A percentile compares a stretch with the other conserved stretches of the same genome.
Evolutionary conservation across 2,113 vertebrate genomes (phyloP).

Genomic region (Urocynchramus pylzowi): DNA sequence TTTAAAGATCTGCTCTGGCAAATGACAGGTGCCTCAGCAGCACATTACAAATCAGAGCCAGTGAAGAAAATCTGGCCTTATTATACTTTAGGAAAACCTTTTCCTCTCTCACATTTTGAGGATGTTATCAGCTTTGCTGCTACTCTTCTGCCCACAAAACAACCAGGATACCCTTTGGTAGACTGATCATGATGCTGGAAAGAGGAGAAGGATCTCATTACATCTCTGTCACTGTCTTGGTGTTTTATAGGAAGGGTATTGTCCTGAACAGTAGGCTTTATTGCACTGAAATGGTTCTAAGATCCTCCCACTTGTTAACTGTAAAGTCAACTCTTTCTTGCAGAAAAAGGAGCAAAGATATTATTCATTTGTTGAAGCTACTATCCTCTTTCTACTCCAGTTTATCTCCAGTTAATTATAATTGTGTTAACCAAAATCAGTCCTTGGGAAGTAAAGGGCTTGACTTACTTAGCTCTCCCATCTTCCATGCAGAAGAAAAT

Average conservation of each 20-base stretch:
- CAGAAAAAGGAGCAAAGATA: not conserved
- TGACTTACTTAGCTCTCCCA: not conserved
- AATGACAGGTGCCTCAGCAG: not conserved
- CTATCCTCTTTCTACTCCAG: not conserved
- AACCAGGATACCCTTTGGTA: not conserved
- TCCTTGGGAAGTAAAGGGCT: not conserved
- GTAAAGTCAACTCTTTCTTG: not conserved
- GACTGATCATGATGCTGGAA: not conserved
- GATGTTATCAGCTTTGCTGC: not conserved
- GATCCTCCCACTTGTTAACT: not conserved
- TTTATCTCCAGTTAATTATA: not conserved
- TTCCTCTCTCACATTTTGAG: not conserved
- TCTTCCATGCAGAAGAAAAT: not conserved
- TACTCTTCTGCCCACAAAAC: not conserved
- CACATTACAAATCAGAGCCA: not conserved
- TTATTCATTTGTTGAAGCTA: not conserved
- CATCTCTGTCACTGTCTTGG: not conserved
- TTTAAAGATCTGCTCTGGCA: not conserved
- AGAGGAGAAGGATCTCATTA: fast-evolving
- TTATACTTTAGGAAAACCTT: not conserved
- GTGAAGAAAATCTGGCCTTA: not conserved
- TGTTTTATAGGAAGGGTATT: not conserved
- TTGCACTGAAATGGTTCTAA: not conserved
- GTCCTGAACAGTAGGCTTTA: not conserved
- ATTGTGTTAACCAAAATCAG: not conserved